Evolutionary conservation across 1,140 invertebrate species (phyloP).

Genomic region (Cydia splendana): DNA sequence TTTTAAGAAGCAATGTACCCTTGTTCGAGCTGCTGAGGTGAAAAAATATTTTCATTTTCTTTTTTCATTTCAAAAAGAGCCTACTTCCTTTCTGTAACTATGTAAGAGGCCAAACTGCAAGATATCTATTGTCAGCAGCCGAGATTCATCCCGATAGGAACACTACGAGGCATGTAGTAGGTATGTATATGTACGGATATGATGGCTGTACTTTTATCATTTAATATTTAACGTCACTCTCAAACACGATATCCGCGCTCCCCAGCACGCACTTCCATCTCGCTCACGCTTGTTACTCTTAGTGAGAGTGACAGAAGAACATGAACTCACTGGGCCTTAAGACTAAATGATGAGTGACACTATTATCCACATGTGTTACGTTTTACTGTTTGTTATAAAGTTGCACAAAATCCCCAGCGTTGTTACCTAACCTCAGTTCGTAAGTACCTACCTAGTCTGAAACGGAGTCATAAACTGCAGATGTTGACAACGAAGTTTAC

Average conservation of each 20-base stretch:
- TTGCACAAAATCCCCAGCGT: neutral
- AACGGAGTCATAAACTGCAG: neutral
- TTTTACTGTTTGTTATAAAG: neutral
- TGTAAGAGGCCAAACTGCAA: neutral
- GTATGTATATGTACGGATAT: no score
- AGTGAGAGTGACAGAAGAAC: no score
- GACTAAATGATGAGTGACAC: neutral
- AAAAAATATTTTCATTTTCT: no score
- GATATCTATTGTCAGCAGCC: neutral
- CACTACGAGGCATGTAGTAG: neutral
- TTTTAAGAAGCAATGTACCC: no score
- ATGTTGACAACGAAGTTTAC: neutral
- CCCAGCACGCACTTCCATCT: no score
- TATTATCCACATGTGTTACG: neutral
- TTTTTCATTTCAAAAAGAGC: no score
- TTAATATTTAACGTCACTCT: no score
- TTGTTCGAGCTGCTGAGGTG: no score
- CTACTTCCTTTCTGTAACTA: neutral
- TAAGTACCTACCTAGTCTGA: neutral
- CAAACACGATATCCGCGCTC: no score
- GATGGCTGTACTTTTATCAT: no score
- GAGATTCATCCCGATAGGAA: neutral
- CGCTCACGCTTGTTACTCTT: no score
- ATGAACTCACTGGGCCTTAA: no score
- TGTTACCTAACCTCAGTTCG: neutral